Evolutionary conservation across 2,888 invertebrate species (phyloP).

Genomic region (Vanessa cardui): DNA sequence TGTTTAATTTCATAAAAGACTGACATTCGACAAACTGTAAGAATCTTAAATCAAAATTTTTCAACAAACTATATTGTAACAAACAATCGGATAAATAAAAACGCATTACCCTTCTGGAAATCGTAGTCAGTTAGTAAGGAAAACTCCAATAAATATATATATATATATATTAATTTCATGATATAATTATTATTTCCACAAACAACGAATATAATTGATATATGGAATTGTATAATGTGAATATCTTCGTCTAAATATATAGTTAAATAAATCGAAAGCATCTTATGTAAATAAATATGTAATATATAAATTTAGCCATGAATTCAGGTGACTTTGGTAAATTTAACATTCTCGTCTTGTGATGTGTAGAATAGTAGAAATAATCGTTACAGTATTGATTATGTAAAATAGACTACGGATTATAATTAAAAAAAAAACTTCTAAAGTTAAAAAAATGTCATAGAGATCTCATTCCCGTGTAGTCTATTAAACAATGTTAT

Average conservation of each 20-base stretch:
- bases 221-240: constrained; percentile 14
- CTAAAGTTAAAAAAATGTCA: not conserved
- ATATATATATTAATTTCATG: not conserved
- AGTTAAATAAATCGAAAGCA: constrained; percentile 17
- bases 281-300: constrained; percentile 35
- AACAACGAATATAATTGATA: constrained; percentile 30
- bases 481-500: not conserved
- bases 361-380: constrained; percentile 64
- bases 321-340: constrained; percentile 38
- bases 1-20: too few species aligned
- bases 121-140: too few species aligned
- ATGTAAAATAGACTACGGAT: constrained; percentile 13
- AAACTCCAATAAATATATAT: too few species aligned
- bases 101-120: too few species aligned
- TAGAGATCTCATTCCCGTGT: not conserved
- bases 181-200: not conserved
- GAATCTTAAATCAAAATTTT: too few species aligned
- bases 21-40: too few species aligned
- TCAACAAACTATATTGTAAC: too few species aligned
- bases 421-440: constrained; percentile 1
- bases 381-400: not conserved
- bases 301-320: constrained; percentile 20
- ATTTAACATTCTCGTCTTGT: constrained; percentile 63
- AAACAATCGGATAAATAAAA: too few species aligned
- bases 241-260: constrained; percentile 21